phyloP scores from a whole-genome alignment of 2,888 invertebrate genomes.

The Dione vanillae region DNA sequence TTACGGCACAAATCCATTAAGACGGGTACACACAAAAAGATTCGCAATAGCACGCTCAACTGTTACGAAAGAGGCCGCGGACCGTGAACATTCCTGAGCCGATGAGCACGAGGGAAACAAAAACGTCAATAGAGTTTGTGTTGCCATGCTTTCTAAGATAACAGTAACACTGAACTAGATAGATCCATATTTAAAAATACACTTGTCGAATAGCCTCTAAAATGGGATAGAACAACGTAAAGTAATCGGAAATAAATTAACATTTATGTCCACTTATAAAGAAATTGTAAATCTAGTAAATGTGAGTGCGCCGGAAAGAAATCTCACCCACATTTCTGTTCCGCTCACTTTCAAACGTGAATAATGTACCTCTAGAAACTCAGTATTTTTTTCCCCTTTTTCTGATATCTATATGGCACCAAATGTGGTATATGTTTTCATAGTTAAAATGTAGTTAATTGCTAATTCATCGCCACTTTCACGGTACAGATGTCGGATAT shows the following conservation, averaged over 20 bases:
- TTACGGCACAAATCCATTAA: slow-evolving; percentile 39
- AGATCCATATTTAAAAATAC: background rate
- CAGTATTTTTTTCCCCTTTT: slow-evolving; percentile 6
- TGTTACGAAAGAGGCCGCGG: slow-evolving; percentile 80
- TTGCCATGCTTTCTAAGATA: slow-evolving; percentile 58
- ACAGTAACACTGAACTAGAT: slow-evolving; percentile 46
- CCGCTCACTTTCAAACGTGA: slow-evolving; percentile 40
- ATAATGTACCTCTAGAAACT: slow-evolving; percentile 15
- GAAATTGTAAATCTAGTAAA: slow-evolving; percentile 28
- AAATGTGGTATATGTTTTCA: slow-evolving; percentile 20
- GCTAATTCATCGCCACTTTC: slow-evolving; percentile 15
- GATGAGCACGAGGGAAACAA: slow-evolving; percentile 73
- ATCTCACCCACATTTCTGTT: slow-evolving; percentile 41
- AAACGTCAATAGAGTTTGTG: slow-evolving; percentile 68
- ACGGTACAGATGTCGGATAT: slow-evolving; percentile 8
- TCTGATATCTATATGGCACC: slow-evolving; percentile 8
- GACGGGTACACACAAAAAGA: slow-evolving; percentile 64
- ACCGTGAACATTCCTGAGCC: slow-evolving; percentile 81
- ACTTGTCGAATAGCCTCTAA: background rate
- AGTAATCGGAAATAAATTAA: slow-evolving; percentile 37
- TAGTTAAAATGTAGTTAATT: slow-evolving; percentile 18
- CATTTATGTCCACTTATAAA: slow-evolving; percentile 40
- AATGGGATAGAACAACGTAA: background rate
- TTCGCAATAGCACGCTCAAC: slow-evolving; percentile 78
- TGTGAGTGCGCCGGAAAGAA: slow-evolving; percentile 44